These are phyloP conservation scores for Esperia sulphurella DNA, from an alignment of 2,888 invertebrate species.

Conservation along the genomic window DNA sequence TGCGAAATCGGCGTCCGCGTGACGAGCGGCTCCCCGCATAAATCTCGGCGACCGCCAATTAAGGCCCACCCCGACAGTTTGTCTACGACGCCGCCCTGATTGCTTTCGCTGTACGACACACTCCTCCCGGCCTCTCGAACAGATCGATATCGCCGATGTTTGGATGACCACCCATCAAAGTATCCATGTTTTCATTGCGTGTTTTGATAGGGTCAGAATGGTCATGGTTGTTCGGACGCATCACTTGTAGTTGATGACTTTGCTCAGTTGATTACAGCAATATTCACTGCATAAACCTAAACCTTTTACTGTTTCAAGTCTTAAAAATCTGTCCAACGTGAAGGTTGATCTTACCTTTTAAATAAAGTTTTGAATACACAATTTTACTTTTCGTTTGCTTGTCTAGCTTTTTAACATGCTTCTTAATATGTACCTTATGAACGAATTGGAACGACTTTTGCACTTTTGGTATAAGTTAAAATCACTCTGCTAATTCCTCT, in stretches of 20 bases:
- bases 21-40: conserved; percentile 72
- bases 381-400: too few species aligned
- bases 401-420: too few species aligned
- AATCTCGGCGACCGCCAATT: conserved; percentile 78
- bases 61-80: conserved; percentile 76
- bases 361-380: too few species aligned
- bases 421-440: too few species aligned
- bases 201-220: conserved; percentile 3
- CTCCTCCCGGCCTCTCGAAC: conserved; percentile 31
- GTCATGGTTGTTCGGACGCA: too few species aligned
- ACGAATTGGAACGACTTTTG: too few species aligned
- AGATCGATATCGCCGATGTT: conserved; percentile 6
- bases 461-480: too few species aligned
- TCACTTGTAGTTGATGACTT: too few species aligned
- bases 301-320: too few species aligned
- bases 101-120: conserved; percentile 63
- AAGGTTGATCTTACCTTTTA: too few species aligned
- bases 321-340: too few species aligned
- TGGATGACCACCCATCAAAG: conserved; percentile 1
- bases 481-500: neutral
- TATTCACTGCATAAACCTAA: neutral
- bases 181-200: conserved; percentile 4
- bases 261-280: too few species aligned
- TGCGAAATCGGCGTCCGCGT: conserved; percentile 50
- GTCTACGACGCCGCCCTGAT: conserved; percentile 76